Percentiles rank a stretch among this genome's conserved stretches.
Evolutionary conservation across 1,140 invertebrate species (phyloP).

Genomic region (Oncopodura yosiiana): DNA sequence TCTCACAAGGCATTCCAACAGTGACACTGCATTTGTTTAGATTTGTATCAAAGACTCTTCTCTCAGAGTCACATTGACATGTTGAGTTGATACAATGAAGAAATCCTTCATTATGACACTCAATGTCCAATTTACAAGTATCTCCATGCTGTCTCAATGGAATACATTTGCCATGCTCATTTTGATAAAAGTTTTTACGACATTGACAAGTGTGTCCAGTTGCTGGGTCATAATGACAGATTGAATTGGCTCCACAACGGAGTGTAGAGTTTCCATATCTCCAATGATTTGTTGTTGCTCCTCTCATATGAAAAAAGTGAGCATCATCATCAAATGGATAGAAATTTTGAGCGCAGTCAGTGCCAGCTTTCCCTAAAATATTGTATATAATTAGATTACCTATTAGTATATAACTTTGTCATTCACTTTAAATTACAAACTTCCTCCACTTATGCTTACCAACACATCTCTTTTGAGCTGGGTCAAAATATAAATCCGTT

Average conservation of each 20-base stretch:
- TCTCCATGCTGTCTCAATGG: conserved; percentile 13
- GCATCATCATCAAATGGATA: conserved; percentile 18
- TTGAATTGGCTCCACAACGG: conserved; percentile 19
- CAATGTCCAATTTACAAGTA: conserved; percentile 4
- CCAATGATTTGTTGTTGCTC: conserved; percentile 21
- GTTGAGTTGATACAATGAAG: background rate
- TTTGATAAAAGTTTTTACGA: conserved; percentile 12
- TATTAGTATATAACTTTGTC: too few species aligned
- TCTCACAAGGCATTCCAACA: conserved; percentile 3
- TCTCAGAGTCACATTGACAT: conserved; percentile 14
- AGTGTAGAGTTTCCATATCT: conserved; percentile 20
- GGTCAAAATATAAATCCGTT: conserved; percentile 7
- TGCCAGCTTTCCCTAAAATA: conserved; percentile 2
- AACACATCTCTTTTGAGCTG: conserved; percentile 4
- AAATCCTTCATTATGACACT: conserved; percentile 1
- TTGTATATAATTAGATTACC: too few species aligned
- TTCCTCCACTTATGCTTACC: too few species aligned
- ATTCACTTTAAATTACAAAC: too few species aligned
- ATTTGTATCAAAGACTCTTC: background rate
- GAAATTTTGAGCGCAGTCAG: conserved; percentile 17
- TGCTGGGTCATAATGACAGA: conserved; percentile 16
- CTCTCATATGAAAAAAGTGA: conserved; percentile 16
- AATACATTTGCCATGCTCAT: conserved; percentile 12
- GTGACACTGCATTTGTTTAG: conserved; percentile 16
- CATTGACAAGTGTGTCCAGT: conserved; percentile 15